Percentiles rank a stretch among this genome's conserved stretches.
Evolutionary conservation across 2,797 vertebrate genomes (phyloP).

Genomic region (Natrix natrix): DNA sequence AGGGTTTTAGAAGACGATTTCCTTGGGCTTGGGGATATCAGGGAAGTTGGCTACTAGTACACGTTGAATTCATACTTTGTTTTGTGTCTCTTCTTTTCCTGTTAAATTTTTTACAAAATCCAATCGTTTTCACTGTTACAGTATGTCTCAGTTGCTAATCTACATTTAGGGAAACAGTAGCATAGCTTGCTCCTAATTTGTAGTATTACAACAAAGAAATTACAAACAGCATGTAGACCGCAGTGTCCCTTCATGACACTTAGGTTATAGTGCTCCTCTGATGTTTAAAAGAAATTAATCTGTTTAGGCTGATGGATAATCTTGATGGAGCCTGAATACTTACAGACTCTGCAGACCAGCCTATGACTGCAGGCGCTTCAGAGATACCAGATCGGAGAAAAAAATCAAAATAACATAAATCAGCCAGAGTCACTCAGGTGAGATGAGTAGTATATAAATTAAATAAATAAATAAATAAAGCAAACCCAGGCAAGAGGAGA

Average conservation of each 20-base stretch:
- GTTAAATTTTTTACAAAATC: constrained; percentile 2
- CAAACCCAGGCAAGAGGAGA: neutral
- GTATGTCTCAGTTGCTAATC: neutral
- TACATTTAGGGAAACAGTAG: neutral
- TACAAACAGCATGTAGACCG: neutral
- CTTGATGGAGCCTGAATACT: neutral
- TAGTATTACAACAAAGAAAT: neutral
- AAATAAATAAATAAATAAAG: neutral
- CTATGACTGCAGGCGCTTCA: neutral
- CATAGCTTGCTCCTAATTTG: neutral
- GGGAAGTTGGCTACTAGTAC: neutral
- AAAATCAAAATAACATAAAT: neutral
- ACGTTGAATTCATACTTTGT: neutral
- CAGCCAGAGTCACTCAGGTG: neutral
- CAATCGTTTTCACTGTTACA: neutral
- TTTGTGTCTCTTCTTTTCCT: neutral
- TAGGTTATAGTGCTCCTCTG: neutral
- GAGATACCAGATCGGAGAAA: neutral
- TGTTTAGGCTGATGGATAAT: neutral
- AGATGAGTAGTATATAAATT: neutral
- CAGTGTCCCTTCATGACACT: neutral
- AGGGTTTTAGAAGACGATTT: neutral
- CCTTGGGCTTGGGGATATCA: neutral
- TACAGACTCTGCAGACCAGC: neutral
- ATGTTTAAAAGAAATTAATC: neutral